Evolutionary conservation across 1,140 invertebrate genomes (phyloP).

Genomic region (Dendrolimus punctatus): DNA sequence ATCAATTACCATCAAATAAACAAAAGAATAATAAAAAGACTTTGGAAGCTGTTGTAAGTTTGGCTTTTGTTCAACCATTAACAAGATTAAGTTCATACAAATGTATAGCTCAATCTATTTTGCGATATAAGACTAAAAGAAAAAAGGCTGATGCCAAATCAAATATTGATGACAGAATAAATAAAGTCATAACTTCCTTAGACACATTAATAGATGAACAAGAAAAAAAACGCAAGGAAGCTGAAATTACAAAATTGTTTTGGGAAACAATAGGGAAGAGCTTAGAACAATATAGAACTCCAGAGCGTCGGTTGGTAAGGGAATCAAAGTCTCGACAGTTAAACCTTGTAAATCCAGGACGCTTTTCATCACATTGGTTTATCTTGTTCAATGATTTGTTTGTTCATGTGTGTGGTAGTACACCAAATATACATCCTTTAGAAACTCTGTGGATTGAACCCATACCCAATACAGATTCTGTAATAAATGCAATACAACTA

Average conservation of each 20-base stretch:
- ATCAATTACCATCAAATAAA: constrained; percentile 69
- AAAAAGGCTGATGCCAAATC: constrained; percentile 48
- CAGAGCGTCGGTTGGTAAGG: constrained; percentile 81
- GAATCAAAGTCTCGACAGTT: constrained; percentile 83
- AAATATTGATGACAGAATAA: constrained; percentile 56
- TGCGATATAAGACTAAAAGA: constrained; percentile 53
- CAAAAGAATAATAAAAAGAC: constrained; percentile 74
- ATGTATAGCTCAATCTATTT: constrained; percentile 64
- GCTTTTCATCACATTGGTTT: constrained; percentile 83
- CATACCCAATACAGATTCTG: constrained; percentile 61
- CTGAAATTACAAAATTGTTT: constrained; percentile 81
- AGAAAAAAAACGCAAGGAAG: constrained; percentile 76
- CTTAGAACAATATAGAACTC: constrained; percentile 77
- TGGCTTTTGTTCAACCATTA: constrained; percentile 75
- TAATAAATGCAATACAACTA: constrained; percentile 78
- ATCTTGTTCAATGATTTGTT: constrained; percentile 83
- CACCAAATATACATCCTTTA: constrained; percentile 76
- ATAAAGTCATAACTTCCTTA: constrained; percentile 73
- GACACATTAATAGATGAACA: constrained; percentile 75
- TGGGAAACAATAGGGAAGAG: constrained; percentile 82
- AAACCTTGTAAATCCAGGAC: constrained; percentile 77
- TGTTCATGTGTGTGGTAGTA: constrained; percentile 79
- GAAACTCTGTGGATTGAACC: constrained; percentile 86
- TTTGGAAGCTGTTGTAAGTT: constrained; percentile 72
- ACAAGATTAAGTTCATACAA: constrained; percentile 74